Percentiles rank a stretch among this genome's conserved stretches.
phyloP scores from a whole-genome alignment of 2,113 vertebrate species.

The Artemisiospiza belli region DNA sequence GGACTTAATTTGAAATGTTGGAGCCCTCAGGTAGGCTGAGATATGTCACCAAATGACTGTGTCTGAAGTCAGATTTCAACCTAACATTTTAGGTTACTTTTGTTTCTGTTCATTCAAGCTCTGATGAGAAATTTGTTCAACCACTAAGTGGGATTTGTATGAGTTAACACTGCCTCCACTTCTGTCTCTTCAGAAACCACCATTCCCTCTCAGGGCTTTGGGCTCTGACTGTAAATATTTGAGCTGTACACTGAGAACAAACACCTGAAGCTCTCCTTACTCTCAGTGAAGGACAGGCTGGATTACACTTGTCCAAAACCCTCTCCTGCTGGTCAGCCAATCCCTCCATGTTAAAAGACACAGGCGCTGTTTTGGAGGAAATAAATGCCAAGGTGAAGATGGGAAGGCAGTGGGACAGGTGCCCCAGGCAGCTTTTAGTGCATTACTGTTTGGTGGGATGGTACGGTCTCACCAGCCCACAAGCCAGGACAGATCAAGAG shows the following conservation, averaged over 20 bases:
- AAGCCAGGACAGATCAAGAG: not conserved
- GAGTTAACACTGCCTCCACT: not conserved
- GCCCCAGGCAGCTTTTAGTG: not conserved
- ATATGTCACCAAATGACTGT: accelerated
- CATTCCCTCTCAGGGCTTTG: not conserved
- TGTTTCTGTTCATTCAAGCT: not conserved
- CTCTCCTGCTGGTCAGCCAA: not conserved
- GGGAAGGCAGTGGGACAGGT: not conserved
- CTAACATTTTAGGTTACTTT: not conserved
- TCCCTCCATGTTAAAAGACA: not conserved
- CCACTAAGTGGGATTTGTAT: not conserved
- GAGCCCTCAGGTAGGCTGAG: not conserved
- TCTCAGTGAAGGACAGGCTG: not conserved
- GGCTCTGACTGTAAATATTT: not conserved
- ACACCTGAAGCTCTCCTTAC: not conserved
- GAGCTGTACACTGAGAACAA: not conserved
- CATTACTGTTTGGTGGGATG: not conserved
- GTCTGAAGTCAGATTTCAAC: not conserved
- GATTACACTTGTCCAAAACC: not conserved
- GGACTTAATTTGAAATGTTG: not conserved
- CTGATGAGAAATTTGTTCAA: constrained; percentile 7
- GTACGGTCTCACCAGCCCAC: not conserved
- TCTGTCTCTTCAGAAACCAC: not conserved
- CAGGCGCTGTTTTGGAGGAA: not conserved
- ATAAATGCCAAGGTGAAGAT: not conserved